Conservation (phyloP, 2,888 invertebrate species). For the Scrobipalpa costella region DNA sequence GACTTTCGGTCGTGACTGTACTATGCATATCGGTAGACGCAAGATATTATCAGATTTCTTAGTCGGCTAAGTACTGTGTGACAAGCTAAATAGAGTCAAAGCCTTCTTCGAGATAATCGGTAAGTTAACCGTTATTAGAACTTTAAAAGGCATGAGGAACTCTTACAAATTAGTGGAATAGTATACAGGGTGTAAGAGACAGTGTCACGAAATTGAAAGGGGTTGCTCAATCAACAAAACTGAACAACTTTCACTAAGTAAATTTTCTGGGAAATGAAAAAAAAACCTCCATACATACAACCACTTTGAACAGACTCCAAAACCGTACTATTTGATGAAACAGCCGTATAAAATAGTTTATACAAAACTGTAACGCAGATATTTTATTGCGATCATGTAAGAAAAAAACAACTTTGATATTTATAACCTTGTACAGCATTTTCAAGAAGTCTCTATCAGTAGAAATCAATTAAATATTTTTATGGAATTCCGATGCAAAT, state of each 20-base stretch:
- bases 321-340: too few relatives aligned
- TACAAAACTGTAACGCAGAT: not conserved
- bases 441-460: constrained; percentile 57
- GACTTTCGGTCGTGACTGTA: constrained; percentile 50
- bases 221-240: too few relatives aligned
- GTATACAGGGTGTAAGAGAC: not conserved
- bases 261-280: too few relatives aligned
- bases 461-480: constrained; percentile 54
- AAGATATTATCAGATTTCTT: constrained; percentile 48
- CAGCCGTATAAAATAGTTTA: not conserved
- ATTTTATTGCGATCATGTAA: not conserved
- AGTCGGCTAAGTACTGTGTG: constrained; percentile 44
- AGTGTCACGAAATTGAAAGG: not conserved
- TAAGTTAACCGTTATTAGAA: constrained; percentile 40
- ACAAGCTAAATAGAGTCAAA: constrained; percentile 47
- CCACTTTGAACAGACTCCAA: too few relatives aligned
- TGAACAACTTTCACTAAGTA: too few relatives aligned
- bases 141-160: not conserved
- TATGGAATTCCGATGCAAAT: constrained; percentile 61
- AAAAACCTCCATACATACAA: too few relatives aligned
- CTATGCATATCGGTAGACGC: constrained; percentile 47
- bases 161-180: not conserved
- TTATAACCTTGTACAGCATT: constrained; percentile 35
- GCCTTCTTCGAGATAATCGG: constrained; percentile 50
- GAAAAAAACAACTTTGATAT: not conserved